phyloP scores from a whole-genome alignment of 1,140 invertebrate species.

The Heliconius congener region DNA sequence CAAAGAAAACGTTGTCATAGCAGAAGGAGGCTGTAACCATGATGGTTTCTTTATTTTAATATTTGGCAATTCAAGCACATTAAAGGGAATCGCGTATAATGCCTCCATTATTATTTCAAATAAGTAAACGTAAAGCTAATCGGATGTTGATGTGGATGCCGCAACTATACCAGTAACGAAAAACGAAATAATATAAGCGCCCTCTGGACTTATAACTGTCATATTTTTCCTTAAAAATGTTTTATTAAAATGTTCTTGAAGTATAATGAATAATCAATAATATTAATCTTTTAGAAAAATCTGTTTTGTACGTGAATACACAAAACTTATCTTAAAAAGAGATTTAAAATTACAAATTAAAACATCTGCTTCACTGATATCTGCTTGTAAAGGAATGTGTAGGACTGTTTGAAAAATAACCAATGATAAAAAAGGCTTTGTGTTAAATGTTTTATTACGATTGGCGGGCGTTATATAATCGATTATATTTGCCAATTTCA shows the following conservation, averaged over 20 bases:
- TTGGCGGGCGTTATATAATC: conserved; percentile 54
- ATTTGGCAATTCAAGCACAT: conserved; percentile 94
- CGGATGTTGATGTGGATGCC: conserved; percentile 36
- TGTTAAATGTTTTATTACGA: conserved; percentile 69
- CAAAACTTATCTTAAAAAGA: neutral
- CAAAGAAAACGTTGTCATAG: conserved; percentile 95
- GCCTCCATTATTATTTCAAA: conserved; percentile 85
- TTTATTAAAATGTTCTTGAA: neutral
- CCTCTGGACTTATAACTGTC: neutral
- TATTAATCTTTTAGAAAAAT: neutral
- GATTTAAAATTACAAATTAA: neutral
- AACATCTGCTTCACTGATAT: neutral
- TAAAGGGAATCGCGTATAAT: conserved; percentile 90
- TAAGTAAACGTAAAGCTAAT: conserved; percentile 17
- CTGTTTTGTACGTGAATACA: neutral
- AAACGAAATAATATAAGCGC: neutral
- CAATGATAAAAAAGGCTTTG: conserved; percentile 53
- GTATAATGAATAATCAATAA: neutral
- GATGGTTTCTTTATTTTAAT: conserved; percentile 95
- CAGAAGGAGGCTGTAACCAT: conserved; percentile 95
- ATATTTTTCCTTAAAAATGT: neutral
- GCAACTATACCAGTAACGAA: conserved; percentile 12
- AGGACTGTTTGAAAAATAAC: conserved; percentile 34
- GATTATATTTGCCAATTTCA: conserved; percentile 38
- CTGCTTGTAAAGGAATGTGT: conserved; percentile 42